Percentiles rank a stretch among this genome's conserved stretches.
phyloP scores from a whole-genome alignment of 2,888 invertebrate genomes.

The Ashinkailepas kermadecensis region DNA sequence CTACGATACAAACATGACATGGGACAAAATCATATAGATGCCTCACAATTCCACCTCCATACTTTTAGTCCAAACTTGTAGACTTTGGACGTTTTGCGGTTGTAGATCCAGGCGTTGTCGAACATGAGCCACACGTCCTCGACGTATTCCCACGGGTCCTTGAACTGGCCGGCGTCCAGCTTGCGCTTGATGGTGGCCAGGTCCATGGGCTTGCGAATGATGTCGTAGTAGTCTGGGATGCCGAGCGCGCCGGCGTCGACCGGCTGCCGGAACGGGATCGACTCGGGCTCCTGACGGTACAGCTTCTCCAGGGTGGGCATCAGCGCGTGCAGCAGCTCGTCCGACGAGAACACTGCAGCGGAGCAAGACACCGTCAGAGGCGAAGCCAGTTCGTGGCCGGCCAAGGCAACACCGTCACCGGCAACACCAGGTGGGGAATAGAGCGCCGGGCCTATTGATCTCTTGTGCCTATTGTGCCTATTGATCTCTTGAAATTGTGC shows the following conservation, averaged over 20 bases:
- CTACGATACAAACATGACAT: no score
- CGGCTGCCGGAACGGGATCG: conserved; percentile 90
- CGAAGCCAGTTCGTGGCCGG: no score
- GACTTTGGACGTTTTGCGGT: conserved; percentile 93
- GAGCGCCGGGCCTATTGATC: no score
- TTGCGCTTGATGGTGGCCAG: conserved; percentile 88
- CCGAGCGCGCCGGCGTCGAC: conserved; percentile 86
- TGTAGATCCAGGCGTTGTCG: conserved; percentile 99
- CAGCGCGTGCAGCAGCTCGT: conserved; percentile 81
- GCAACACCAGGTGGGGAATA: no score
- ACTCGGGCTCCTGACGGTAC: conserved; percentile 89
- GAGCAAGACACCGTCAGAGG: no score
- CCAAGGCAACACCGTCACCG: no score
- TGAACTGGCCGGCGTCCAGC: conserved; percentile 84
- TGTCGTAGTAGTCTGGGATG: conserved; percentile 94
- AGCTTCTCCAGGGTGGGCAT: conserved; percentile 92
- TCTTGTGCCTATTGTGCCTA: no score
- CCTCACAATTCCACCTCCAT: no score
- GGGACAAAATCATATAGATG: no score
- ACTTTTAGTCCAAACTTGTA: conserved; percentile 98
- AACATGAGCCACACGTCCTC: conserved; percentile 99
- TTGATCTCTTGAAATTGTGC: no score
- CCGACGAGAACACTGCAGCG: conserved; percentile 64
- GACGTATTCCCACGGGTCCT: conserved; percentile 97
- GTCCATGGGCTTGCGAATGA: conserved; percentile 95